Conservation (phyloP, 2,888 invertebrate genomes). For the Tetheella fluctuosa region DNA sequence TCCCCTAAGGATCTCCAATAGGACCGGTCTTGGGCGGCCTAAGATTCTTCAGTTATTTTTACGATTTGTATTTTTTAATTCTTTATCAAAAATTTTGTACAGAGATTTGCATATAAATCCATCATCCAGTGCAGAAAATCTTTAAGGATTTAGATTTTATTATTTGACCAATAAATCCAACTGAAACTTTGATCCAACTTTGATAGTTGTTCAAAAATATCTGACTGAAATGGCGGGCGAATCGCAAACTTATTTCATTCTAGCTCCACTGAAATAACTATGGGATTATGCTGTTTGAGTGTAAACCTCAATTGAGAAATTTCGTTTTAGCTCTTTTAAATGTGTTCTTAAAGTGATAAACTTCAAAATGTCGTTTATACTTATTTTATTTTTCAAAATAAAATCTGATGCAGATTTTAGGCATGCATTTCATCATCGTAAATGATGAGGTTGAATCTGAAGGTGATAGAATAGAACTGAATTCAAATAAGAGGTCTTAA, state of each 20-base stretch:
- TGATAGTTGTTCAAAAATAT: slow-evolving; percentile 7
- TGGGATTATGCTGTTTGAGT: slow-evolving; percentile 5
- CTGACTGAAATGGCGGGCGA: slow-evolving; percentile 10
- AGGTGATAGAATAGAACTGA: background rate
- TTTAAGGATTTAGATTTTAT: slow-evolving; percentile 14
- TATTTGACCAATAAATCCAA: slow-evolving; percentile 21
- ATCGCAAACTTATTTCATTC: slow-evolving; percentile 16
- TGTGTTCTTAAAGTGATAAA: background rate
- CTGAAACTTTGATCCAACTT: slow-evolving; percentile 15
- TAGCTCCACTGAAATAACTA: slow-evolving; percentile 19
- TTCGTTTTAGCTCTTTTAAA: background rate
- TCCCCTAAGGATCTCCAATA: too few relatives aligned
- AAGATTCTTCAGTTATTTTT: too few relatives aligned
- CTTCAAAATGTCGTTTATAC: background rate
- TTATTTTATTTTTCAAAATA: too few relatives aligned
- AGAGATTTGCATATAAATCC: background rate
- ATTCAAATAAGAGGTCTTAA: too few relatives aligned
- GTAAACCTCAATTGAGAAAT: background rate
- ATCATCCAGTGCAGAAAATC: background rate
- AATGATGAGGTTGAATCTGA: background rate
- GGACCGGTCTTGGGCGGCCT: too few relatives aligned
- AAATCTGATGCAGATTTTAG: too few relatives aligned
- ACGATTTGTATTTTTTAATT: too few relatives aligned
- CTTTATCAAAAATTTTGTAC: too few relatives aligned
- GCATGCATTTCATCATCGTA: background rate